phyloP scores from a whole-genome alignment of 2,888 invertebrate genomes.

The Rhingia rostrata region DNA sequence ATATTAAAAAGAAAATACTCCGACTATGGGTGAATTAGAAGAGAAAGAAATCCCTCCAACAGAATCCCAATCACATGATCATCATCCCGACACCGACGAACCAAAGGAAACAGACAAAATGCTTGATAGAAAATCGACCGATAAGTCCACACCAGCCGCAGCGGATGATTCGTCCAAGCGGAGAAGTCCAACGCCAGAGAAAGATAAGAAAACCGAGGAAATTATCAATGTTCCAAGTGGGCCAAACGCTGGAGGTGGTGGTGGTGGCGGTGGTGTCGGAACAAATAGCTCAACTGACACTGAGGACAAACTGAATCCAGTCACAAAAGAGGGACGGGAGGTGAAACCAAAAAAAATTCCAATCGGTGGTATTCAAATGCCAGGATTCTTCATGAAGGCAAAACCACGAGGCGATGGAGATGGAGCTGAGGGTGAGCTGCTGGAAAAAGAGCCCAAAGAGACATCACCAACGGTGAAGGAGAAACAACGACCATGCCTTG shows the following conservation, averaged over 20 bases:
- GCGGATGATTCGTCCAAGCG: slow-evolving; percentile 74
- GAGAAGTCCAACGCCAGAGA: slow-evolving; percentile 78
- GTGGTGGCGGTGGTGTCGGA: slow-evolving; percentile 66
- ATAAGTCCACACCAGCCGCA: slow-evolving; percentile 53
- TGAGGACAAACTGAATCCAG: slow-evolving; percentile 78
- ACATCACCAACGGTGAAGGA: slow-evolving; percentile 78
- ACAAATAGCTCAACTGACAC: slow-evolving; percentile 68
- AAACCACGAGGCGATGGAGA: slow-evolving; percentile 88
- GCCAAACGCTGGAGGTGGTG: slow-evolving; percentile 47
- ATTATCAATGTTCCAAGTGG: slow-evolving; percentile 80
- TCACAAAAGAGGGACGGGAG: slow-evolving; percentile 87
- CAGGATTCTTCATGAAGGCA: slow-evolving; percentile 91
- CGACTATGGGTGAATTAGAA: slow-evolving; percentile 82
- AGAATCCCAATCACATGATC: slow-evolving; percentile 77
- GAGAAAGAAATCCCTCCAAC: slow-evolving; percentile 82
- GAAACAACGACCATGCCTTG: slow-evolving; percentile 80
- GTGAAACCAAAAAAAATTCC: slow-evolving; percentile 92
- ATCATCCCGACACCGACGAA: slow-evolving; percentile 80
- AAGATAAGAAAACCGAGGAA: slow-evolving; percentile 79
- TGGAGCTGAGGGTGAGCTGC: slow-evolving; percentile 83
- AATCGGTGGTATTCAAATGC: slow-evolving; percentile 94
- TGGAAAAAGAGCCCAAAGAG: slow-evolving; percentile 83
- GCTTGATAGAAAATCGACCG: slow-evolving; percentile 79
- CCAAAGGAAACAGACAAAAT: slow-evolving; percentile 83
- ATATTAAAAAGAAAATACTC: slow-evolving; percentile 18